Evolutionary conservation across 92 coral and sea anemone genomes (phyloP).

Genomic region (Zoanthus gigantus): DNA sequence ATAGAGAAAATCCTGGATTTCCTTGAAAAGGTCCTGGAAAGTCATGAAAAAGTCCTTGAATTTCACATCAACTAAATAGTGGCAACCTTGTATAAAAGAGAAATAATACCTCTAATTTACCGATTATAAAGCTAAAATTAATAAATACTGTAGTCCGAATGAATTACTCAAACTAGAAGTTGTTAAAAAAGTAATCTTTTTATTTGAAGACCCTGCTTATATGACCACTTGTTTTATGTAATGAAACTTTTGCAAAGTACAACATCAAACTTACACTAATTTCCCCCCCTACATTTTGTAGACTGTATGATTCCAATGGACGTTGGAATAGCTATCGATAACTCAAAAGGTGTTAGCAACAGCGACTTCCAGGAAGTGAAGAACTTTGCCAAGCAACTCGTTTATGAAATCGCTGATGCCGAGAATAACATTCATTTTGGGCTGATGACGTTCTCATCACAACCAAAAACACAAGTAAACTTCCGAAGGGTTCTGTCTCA

Average conservation of each 20-base stretch:
- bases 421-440: slow-evolving; percentile 79
- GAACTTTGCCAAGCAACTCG: slow-evolving; percentile 64
- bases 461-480: slow-evolving; percentile 65
- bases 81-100: no score
- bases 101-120: no score
- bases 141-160: no score
- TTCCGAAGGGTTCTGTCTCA: slow-evolving; percentile 62
- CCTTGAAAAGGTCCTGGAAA: no score
- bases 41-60: no score
- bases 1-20: no score
- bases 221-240: no score
- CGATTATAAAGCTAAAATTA: no score
- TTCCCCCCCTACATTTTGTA: not conserved
- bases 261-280: not conserved
- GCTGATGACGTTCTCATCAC: slow-evolving; percentile 66
- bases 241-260: not conserved
- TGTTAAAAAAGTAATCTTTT: no score
- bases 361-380: slow-evolving; percentile 66
- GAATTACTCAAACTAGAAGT: no score
- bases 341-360: slow-evolving; percentile 56
- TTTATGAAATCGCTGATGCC: slow-evolving; percentile 68
- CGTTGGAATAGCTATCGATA: slow-evolving; percentile 75
- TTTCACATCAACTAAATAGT: no score
- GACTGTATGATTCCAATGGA: slow-evolving; percentile 84
- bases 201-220: no score